Evolutionary conservation across 2,113 vertebrate species (phyloP), one percentile per base, ranked within the genome.

Genomic region (Panurus biarmicus): DNA sequence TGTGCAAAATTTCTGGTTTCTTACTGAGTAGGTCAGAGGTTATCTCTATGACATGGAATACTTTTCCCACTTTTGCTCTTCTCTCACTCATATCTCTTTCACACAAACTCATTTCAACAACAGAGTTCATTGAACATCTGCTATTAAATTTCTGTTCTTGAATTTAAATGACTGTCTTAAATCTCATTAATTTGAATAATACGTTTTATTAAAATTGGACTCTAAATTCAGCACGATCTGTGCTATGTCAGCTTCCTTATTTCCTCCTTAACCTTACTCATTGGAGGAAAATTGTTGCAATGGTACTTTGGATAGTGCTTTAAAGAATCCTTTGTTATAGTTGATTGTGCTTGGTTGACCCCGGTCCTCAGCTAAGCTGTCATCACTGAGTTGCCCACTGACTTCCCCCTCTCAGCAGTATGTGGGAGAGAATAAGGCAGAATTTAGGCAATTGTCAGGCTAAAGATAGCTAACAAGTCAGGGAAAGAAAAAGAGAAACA

Each of bases 111-210:
- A 40, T 81, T 66, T 82, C 33, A 78, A 71, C 57, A 75, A 51
- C 36, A 82, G 64, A 44, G 25, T 42, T 91, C 45, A 50, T 24
- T 85, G 89, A 89, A 83, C 33, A 90, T 72, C 56, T 86, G n/a
- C 36, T 75, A 75, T 86, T 94, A 85, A 58, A 58, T 90, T 92
- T 79, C 77, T 94, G 26, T 74, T 92, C 58, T 72, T 73, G 75
- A 84, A 74, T 93, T 96, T 91, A 94, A 94, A 93, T 88, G 20
- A 62, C 65, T 91, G 81, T 87, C 78, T 88, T 83, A 89, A 90
- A 71, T 91, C 78, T 81, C 69, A 91, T 95, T 96, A 91, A 82
- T 87, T 72, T 95, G 69, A 91, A 77, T 94, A 92, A 93, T 94
- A 36, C n/a, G 40, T 90, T 86, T 93, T 57, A 51, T 84, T 88